A percentile compares a stretch with the other conserved stretches of the same genome.
Evolutionary conservation across 2,113 vertebrate species (phyloP).

Genomic region (Hippocampus mohnikei): DNA sequence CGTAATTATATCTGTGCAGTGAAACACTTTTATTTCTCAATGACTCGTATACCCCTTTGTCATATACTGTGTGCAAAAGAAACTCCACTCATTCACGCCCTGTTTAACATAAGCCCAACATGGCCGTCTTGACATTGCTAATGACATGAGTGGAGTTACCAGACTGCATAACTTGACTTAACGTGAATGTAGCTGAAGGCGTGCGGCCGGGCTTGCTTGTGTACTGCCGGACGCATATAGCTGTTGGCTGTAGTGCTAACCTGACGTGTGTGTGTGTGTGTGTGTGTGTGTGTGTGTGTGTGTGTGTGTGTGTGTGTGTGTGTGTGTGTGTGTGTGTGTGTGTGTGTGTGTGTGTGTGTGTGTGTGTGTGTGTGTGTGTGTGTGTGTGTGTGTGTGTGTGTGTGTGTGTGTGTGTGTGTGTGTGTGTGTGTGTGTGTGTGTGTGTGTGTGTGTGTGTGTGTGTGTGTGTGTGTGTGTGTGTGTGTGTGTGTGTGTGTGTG

Average conservation of each 20-base stretch:
- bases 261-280: no score
- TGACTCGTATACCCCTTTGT: constrained; percentile 14
- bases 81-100: constrained; percentile 20
- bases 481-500: no score
- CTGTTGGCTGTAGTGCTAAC: constrained; percentile 12
- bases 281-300: no score
- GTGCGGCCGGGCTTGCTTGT: constrained; percentile 17
- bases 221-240: constrained; percentile 19
- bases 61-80: constrained; percentile 38
- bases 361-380: no score
- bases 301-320: no score
- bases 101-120: constrained; percentile 6
- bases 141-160: background rate
- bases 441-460: no score
- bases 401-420: no score
- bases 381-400: no score
- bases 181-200: constrained; percentile 8
- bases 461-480: no score
- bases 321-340: no score
- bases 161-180: constrained; percentile 10
- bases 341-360: no score
- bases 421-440: no score
- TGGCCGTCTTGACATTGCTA: background rate
- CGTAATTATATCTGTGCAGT: background rate
- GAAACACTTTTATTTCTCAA: constrained; percentile 33